Percentiles rank a stretch among this genome's conserved stretches.
Conservation (phyloP, 2,113 vertebrate genomes). For the Cathartes aura region DNA sequence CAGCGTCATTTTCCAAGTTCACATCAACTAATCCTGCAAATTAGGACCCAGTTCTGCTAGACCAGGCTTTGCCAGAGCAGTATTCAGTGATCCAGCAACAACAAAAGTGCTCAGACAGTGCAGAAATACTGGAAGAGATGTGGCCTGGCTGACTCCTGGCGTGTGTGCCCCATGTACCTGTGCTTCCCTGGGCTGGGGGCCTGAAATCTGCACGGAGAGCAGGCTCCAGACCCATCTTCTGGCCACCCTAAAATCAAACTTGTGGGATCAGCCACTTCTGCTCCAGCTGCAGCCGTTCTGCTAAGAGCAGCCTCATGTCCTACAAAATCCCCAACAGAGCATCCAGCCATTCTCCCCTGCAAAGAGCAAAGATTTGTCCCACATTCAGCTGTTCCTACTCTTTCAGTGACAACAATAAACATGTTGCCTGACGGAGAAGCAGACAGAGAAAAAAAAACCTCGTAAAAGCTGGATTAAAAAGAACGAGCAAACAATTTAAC, state of each 20-base stretch:
- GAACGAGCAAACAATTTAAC: neutral
- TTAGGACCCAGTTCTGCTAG: neutral
- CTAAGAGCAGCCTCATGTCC: neutral
- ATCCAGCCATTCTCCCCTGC: neutral
- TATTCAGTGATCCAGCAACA: neutral
- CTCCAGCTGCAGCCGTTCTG: neutral
- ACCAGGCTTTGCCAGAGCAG: neutral
- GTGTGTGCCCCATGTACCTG: rapidly evolving
- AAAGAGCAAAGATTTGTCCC: neutral
- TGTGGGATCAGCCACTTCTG: neutral
- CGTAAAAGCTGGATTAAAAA: neutral
- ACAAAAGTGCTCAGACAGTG: neutral
- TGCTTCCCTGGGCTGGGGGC: neutral
- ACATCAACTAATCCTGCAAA: neutral
- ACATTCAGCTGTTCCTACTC: neutral
- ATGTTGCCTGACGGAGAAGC: neutral
- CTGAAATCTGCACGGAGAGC: rapidly evolving
- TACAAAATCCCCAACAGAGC: neutral
- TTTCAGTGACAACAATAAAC: neutral
- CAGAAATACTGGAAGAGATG: neutral
- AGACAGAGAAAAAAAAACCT: neutral
- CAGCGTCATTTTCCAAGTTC: neutral
- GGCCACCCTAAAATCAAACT: neutral
- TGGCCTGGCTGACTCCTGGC: neutral
- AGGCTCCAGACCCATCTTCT: neutral